These are phyloP conservation scores for Raja brachyura DNA, from an alignment of 2,113 vertebrate genomes.

Conservation along the genomic window DNA sequence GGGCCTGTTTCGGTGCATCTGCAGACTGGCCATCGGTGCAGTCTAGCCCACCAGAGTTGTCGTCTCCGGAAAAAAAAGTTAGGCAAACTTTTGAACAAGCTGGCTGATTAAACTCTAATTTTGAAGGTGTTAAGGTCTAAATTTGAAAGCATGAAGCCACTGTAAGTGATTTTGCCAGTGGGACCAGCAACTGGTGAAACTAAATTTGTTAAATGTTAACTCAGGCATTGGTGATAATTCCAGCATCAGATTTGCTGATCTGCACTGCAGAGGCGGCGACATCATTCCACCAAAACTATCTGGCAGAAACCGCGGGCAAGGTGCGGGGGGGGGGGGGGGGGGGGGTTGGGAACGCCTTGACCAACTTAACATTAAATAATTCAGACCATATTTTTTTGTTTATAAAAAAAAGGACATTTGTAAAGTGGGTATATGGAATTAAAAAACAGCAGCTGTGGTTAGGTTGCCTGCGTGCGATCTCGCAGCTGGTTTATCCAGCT, in stretches of 20 bases:
- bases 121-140: conserved; percentile 10
- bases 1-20: too few species aligned
- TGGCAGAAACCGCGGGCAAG: neutral
- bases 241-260: neutral
- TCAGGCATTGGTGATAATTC: neutral
- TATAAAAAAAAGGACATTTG: neutral
- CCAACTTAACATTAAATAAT: neutral
- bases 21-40: too few species aligned
- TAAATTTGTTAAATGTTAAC: conserved; percentile 1
- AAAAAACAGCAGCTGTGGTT: neutral
- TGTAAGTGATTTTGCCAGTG: neutral
- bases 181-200: neutral
- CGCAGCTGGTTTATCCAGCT: neutral
- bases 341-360: too few species aligned
- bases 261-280: neutral
- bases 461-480: neutral
- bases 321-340: too few species aligned
- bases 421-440: neutral
- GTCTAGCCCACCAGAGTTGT: neutral
- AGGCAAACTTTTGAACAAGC: neutral
- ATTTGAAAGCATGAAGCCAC: neutral
- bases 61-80: neutral
- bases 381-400: neutral
- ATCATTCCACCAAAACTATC: neutral
- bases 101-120: neutral